Base-by-base conservation (phyloP, 2,113 vertebrate genomes). In the Illadopsis cleaveri region DNA sequence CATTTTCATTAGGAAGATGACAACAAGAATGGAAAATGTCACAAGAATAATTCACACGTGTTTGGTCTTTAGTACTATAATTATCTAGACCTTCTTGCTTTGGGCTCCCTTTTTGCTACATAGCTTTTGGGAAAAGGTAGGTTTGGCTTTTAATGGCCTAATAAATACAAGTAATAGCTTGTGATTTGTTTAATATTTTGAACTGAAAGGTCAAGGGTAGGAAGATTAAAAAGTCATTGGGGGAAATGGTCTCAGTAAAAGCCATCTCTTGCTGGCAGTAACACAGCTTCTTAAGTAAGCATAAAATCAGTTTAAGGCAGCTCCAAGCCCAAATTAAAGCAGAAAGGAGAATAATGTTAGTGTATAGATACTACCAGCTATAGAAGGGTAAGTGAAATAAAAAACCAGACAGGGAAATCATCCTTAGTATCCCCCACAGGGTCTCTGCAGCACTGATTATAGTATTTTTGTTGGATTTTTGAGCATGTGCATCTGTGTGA, bases 141-240 rank as follows among this genome's bases (percentile, higher is more conserved):
- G 33, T 89, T 94, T 79, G 73, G 53, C 73, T 97, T 96, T 93
- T 93, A 94, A 77, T 84, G 60, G 56, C 77, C 70, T 96, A 95
- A 97, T 95, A 96, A 97, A 92, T 92, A 86, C 66, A 76, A 84
- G 92, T 92, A 89, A 96, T 95, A 92, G 73, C 93, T 95, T 96
- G 86, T 91, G 93, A 96, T 92, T 94, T 96, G 85, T 95, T 97
- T 97, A 96, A 97, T 97, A 96, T 96, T 95, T 96, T 92, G 93
- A 87, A 94, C 87, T 45, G 73, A 94, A 97, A 96, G 94, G 95
- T 96, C 96, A 97, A 95, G 91, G 86, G 56, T 90, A 93, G 86
- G n/a, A 76, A 96, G 89, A 96, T 95, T 91, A 88, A 94, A 92
- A 95, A 94, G 91, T 80, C 69, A 47, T 37, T 77, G 69, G 47